Evolutionary conservation across 1,140 invertebrate genomes (phyloP), one percentile per base, ranked within the genome.

Genomic region (Neodiprion lecontei): DNA sequence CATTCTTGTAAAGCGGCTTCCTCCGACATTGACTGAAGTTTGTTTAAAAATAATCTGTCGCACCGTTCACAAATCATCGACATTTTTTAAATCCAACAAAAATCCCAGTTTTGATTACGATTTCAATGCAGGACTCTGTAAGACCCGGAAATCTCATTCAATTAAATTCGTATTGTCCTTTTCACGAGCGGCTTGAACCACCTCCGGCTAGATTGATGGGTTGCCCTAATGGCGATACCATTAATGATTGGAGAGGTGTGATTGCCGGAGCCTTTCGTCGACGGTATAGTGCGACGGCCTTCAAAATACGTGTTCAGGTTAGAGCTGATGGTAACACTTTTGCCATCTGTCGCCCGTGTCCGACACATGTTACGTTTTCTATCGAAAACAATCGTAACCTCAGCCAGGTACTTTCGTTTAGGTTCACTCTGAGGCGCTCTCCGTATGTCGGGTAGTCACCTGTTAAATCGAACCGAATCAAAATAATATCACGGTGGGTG

Each of bases 381-480:
- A 61, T 61, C 53, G 53, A 61, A 61, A 61, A 61, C n/a, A 61
- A 61, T 61, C 53, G 53, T 61, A 61, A 61, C 53, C 53, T 61
- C 53, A 61, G n/a, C 53, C 53, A 61, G 53, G 53, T 61, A 61
- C 53, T 61, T 61, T 61, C 11, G 53, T 17, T 9, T 61, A 61
- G 53, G 53, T 61, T 17, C 11, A 61, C 53, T 61, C n/a, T 61
- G n/a, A 61, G n/a, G 11, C 53, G 53, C 53, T 61, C 53, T 61
- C 53, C 53, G 53, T 61, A 61, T 61, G 53, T 61, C 53, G 53
- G 3, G n/a, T 5, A 61, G 53, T 61, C 53, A 61, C 53, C 53
- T 61, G 53, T 61, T 61, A 61, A 61, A 61, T 61, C 53, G 53
- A 61, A 5, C 53, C 53, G 53, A 61, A 61, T 61, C 53, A 61